Base-by-base conservation (phyloP, 2,888 invertebrate species). In the Eupithecia tripunctaria region DNA sequence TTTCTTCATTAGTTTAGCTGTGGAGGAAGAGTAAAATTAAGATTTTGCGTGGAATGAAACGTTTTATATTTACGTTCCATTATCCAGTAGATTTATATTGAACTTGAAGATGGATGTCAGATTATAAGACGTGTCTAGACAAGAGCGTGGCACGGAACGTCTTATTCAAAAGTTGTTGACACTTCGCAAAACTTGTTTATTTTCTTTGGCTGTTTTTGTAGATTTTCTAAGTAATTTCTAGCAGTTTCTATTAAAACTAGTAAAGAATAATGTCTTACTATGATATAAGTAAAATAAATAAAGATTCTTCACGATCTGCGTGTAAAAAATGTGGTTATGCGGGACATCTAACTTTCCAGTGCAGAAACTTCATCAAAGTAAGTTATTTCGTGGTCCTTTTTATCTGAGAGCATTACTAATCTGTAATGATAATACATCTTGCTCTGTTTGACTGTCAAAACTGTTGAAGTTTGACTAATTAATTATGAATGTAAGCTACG, bases 281-380 rank as follows among this genome's bases (percentile, higher is more conserved):
- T 74, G 93, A 94, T 83, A 88, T 91, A 7, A 91, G 87, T 82
- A 94, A 91, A 86, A 86, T 92, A 66, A 97, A 97, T 78, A 97
- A 97, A 88, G 97, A 97, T 81, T 95, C 95, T 38, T 94, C 96
- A n/a, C 95, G 98, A 64, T 97, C 98, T 27, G 98, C 98, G 0
- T 99, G 99, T 88, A 98, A 97, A 88, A 98, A 98, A 91, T 99
- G 99, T 95, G 99, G 99, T 80, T 99, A 99, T 91, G 97, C 98
- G 76, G 99, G 99, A 1, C 99, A 99, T 90, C 95, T 99, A 82
- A 99, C 99, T 18, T 99, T 97, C 89, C 99, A 99, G 88, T 99
- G 99, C 86, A 95, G 99, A 82, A 99, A 99, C 91, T 99, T 99
- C 89, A 96, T 99, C 72, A 98, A 98, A 95, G 96, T 95, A 92